A percentile compares a stretch with the other conserved stretches of the same genome.
phyloP scores from a whole-genome alignment of 2,113 vertebrate species.

The Macaca nemestrina region DNA sequence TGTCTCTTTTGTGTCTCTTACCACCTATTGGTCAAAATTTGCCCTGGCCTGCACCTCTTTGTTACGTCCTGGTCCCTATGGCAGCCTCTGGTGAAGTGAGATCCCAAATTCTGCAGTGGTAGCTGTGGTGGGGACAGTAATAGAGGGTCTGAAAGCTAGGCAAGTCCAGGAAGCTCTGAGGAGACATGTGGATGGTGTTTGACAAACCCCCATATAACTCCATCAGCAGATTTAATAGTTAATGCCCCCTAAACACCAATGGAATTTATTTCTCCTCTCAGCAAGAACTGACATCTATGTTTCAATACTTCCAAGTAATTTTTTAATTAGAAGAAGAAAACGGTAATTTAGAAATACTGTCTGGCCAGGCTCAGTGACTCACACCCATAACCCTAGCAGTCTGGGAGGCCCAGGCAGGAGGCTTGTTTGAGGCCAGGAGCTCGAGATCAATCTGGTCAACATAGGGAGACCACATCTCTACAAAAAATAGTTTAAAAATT shows the following conservation, averaged over 20 bases:
- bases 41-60: background rate
- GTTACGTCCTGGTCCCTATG: fast-evolving
- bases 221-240: background rate
- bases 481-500: too few relatives aligned
- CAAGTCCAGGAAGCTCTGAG: background rate
- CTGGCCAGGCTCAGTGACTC: too few relatives aligned
- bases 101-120: too few relatives aligned
- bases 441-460: too few relatives aligned
- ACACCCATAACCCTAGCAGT: too few relatives aligned
- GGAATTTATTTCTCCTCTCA: background rate
- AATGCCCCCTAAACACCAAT: background rate
- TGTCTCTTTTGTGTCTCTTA: background rate
- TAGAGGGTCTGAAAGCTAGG: background rate
- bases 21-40: background rate
- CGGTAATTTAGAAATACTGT: background rate
- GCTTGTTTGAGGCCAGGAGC: too few relatives aligned
- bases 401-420: too few relatives aligned
- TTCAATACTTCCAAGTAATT: background rate
- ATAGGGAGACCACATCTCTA: too few relatives aligned
- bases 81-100: background rate
- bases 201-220: background rate
- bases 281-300: background rate
- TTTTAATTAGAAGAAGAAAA: background rate
- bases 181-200: background rate
- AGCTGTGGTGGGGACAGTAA: background rate